A percentile compares a stretch with the other conserved stretches of the same genome.
phyloP scores from a whole-genome alignment of 1,140 invertebrate genomes.

The Drosophila guanche region DNA sequence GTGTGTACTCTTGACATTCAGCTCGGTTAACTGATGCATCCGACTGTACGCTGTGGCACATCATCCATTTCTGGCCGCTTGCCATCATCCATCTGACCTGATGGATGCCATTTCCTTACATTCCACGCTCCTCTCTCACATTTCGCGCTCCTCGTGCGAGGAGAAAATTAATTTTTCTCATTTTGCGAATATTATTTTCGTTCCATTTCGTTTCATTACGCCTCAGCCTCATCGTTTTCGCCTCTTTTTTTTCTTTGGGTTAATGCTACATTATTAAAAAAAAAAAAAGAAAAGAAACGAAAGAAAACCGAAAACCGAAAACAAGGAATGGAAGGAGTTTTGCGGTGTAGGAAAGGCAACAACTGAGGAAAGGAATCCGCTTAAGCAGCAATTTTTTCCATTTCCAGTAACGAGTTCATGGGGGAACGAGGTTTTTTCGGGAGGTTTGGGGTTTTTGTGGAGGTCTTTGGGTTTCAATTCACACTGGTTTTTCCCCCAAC shows the following conservation, averaged over 20 bases:
- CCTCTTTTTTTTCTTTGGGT: slow-evolving; percentile 30
- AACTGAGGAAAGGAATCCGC: slow-evolving; percentile 50
- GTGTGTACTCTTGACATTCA: too few relatives aligned
- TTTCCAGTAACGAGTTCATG: slow-evolving; percentile 3
- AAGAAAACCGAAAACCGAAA: not conserved
- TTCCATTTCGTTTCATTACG: slow-evolving; percentile 55
- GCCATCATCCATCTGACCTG: not conserved
- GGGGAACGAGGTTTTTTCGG: too few relatives aligned
- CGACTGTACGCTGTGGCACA: slow-evolving; percentile 8
- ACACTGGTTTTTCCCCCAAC: not conserved
- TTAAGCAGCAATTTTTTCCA: slow-evolving; percentile 58
- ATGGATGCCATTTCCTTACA: slow-evolving; percentile 1
- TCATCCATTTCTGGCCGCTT: slow-evolving; percentile 6
- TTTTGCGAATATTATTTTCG: slow-evolving; percentile 65
- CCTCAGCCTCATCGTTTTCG: slow-evolving; percentile 10
- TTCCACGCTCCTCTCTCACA: slow-evolving; percentile 7
- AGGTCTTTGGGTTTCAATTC: slow-evolving; percentile 23
- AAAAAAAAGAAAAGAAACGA: slow-evolving; percentile 10
- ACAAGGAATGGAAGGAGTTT: too few relatives aligned
- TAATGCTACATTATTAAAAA: slow-evolving; percentile 58
- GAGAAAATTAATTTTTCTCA: slow-evolving; percentile 73
- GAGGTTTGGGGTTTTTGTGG: not conserved
- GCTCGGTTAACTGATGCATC: too few relatives aligned
- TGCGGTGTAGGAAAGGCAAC: too few relatives aligned
- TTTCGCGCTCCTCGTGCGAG: slow-evolving; percentile 4